phyloP scores from a whole-genome alignment of 1,140 invertebrate species.

The Portunus trituberculatus region DNA sequence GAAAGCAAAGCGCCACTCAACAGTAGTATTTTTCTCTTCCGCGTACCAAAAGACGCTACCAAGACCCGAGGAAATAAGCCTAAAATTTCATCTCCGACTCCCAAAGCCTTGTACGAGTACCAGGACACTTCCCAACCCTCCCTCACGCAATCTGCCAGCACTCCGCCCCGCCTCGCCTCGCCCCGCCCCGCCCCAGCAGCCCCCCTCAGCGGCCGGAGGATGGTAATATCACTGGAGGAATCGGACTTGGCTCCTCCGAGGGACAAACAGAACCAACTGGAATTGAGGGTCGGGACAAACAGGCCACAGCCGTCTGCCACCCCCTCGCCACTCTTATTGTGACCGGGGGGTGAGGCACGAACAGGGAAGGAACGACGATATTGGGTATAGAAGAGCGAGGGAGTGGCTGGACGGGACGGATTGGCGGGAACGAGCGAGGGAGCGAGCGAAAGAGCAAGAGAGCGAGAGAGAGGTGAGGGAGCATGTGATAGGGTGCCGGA shows the following conservation, averaged over 20 bases:
- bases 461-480: neutral
- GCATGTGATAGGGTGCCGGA: neutral
- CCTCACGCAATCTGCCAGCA: neutral
- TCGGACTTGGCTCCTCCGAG: constrained; percentile 61
- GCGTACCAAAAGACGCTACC: neutral
- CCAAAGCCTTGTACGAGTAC: too few relatives aligned
- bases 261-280: constrained; percentile 69
- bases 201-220: neutral
- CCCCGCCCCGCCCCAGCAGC: neutral
- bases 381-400: neutral
- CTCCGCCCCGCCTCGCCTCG: neutral
- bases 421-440: neutral
- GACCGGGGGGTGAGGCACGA: constrained; percentile 36
- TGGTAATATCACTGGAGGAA: constrained; percentile 69
- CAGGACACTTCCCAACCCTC: neutral
- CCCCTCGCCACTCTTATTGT: constrained; percentile 70
- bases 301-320: constrained; percentile 58
- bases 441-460: neutral
- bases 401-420: neutral
- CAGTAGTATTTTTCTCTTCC: neutral
- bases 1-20: neutral
- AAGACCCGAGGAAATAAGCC: too few relatives aligned
- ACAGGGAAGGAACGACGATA: neutral
- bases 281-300: constrained; percentile 69
- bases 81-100: too few relatives aligned